Base-by-base conservation (phyloP, 2,888 invertebrate species). In the Siphlonurus alternatus region DNA sequence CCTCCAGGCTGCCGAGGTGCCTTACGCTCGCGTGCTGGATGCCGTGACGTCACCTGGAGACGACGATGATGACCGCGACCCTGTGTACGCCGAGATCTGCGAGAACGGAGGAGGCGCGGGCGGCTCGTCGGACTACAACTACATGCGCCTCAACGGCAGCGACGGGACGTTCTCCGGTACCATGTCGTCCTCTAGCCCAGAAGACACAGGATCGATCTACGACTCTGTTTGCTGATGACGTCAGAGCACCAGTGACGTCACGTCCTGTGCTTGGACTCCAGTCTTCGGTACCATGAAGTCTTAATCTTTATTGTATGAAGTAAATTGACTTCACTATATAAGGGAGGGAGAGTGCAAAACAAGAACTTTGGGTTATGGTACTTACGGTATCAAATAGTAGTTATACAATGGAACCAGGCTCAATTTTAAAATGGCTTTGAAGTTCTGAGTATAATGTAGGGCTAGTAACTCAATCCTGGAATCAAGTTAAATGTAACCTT, bases 221-320 rank as follows among this genome's bases (percentile, higher is more conserved):
- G 76, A 77, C 67, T 75, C 76, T 22, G 76, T 77, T 64, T 75
- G 74, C 67, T 75, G 71, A 75, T 61, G 19, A 59, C 19, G 2
- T 54, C 15, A 61, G 2, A 1, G 20, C 19, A 1, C 20, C 2
- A 54, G 20, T 2, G 2, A 3, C 3, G 19, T 54, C 2, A 54
- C 2, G 54, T 20, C 2, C 7, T 5, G 19, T 19, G 19, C 54
- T 54, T 1, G 54, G 1, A 7, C 19, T 19, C 1, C 19, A 7
- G 54, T n/a, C n/a, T n/a, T n/a, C n/a, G n/a, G n/a, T n/a, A n/a
- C n/a, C n/a, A n/a, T n/a, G n/a, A n/a, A n/a, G n/a, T n/a, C n/a
- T n/a, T n/a, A n/a, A n/a, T n/a, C n/a, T n/a, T n/a, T n/a, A n/a
- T n/a, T n/a, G n/a, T n/a, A n/a, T n/a, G n/a, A n/a, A n/a, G n/a